These are phyloP conservation scores for Archaeoteleia sp. DNA, from an alignment of 2,888 invertebrate genomes.

Conservation along the genomic window DNA sequence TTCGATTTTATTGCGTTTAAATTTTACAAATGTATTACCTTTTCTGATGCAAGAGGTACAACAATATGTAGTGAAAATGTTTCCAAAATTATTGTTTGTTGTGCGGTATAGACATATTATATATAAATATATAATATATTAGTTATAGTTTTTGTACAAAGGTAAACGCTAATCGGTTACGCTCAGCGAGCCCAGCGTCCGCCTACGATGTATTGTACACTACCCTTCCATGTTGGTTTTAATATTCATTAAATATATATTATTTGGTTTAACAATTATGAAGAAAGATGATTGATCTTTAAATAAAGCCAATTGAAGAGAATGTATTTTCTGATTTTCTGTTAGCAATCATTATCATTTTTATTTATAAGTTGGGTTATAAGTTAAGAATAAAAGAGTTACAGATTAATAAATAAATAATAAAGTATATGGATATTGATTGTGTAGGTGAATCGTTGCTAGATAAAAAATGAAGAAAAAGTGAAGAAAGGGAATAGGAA, in stretches of 20 bases:
- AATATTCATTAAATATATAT: slow-evolving; percentile 62
- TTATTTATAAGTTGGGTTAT: too few species aligned
- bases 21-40: too few species aligned
- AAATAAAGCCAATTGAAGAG: slow-evolving; percentile 62
- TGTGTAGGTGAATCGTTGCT: too few species aligned
- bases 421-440: too few species aligned
- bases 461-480: too few species aligned
- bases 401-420: too few species aligned
- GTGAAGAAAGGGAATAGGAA: too few species aligned
- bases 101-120: slow-evolving; percentile 65
- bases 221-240: slow-evolving; percentile 64
- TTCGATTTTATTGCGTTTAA: too few species aligned
- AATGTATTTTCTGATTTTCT: not conserved
- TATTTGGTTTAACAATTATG: slow-evolving; percentile 64
- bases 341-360: not conserved
- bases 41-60: too few species aligned
- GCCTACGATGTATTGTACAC: slow-evolving; percentile 65
- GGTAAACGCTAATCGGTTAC: slow-evolving; percentile 63
- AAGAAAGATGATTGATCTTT: slow-evolving; percentile 64
- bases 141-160: slow-evolving; percentile 73
- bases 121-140: slow-evolving; percentile 65
- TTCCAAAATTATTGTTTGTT: slow-evolving; percentile 68
- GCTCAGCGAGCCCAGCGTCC: slow-evolving; percentile 63
- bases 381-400: too few species aligned
- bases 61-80: slow-evolving; percentile 18